phyloP scores from a whole-genome alignment of 2,888 invertebrate species.

The Phorcus lineatus region DNA sequence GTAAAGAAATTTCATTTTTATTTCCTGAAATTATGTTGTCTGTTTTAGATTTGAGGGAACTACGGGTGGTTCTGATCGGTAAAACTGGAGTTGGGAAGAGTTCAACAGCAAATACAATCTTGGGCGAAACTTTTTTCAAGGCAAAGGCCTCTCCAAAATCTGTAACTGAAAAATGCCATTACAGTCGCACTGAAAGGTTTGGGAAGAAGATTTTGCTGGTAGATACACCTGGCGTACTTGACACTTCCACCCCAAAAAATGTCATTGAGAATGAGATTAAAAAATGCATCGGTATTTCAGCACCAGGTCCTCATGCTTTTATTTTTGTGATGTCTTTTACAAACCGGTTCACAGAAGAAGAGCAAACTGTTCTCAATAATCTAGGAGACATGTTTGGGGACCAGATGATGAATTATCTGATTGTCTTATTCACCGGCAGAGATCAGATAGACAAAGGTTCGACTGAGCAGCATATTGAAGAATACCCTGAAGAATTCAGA shows the following conservation, averaged over 20 bases:
- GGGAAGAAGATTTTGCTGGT: constrained; percentile 26
- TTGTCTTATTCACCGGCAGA: neutral
- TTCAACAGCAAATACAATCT: constrained; percentile 36
- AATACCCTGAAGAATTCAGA: neutral
- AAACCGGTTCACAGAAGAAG: neutral
- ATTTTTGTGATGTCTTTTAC: neutral
- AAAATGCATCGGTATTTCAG: neutral
- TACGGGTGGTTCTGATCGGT: constrained; percentile 34
- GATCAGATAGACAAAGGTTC: neutral
- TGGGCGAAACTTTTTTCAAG: constrained; percentile 18
- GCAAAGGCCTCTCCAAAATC: constrained; percentile 25
- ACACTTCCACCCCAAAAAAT: constrained; percentile 33
- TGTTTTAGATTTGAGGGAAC: constrained; percentile 5
- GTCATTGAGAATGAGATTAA: neutral
- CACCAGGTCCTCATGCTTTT: neutral
- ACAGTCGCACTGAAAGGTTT: constrained; percentile 15
- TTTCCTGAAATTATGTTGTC: no score
- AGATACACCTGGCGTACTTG: constrained; percentile 39
- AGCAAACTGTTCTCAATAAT: neutral
- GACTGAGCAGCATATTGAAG: neutral
- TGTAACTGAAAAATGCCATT: constrained; percentile 30
- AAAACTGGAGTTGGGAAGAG: constrained; percentile 38
- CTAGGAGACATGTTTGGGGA: neutral
- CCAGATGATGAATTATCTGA: neutral
- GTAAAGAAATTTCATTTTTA: no score